Evolutionary conservation across 1,140 invertebrate species (phyloP).

Genomic region (Lethrus apterus): DNA sequence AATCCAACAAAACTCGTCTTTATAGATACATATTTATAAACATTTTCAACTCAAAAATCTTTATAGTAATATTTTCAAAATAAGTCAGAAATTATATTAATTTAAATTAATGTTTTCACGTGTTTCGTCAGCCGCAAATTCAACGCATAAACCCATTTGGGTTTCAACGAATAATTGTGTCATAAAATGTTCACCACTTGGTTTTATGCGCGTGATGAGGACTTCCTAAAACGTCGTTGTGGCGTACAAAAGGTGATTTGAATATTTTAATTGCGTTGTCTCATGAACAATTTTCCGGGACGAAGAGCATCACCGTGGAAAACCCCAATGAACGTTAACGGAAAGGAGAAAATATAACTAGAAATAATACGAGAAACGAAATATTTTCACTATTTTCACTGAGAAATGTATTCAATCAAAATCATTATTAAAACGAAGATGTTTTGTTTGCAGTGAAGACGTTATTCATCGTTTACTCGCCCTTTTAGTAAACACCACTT

Average conservation of each 20-base stretch:
- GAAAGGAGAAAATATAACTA: no score
- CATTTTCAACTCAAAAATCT: no score
- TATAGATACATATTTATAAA: slow-evolving; percentile 6
- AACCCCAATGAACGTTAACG: no score
- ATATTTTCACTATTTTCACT: no score
- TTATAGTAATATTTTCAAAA: slow-evolving; percentile 3
- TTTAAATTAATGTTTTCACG: slow-evolving; percentile 2
- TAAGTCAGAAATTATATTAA: slow-evolving; percentile 4
- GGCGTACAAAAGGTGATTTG: slow-evolving; percentile 2
- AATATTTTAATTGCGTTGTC: slow-evolving; percentile 11
- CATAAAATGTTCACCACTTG: slow-evolving; percentile 11
- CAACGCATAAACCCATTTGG: slow-evolving; percentile 1
- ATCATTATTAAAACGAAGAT: no score
- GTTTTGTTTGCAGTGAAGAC: no score
- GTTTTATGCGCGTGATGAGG: not conserved
- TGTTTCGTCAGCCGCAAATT: not conserved
- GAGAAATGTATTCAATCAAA: no score
- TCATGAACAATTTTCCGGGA: no score
- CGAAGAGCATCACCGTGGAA: no score
- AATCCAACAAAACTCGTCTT: not conserved
- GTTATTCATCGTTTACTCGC: no score
- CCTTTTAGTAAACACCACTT: no score
- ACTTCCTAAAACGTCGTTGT: slow-evolving; percentile 7
- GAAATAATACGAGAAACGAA: no score
- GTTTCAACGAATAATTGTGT: slow-evolving; percentile 2